These are phyloP conservation scores for Macrophya alboannulata DNA, from an alignment of 2,888 invertebrate genomes.

Conservation along the genomic window DNA sequence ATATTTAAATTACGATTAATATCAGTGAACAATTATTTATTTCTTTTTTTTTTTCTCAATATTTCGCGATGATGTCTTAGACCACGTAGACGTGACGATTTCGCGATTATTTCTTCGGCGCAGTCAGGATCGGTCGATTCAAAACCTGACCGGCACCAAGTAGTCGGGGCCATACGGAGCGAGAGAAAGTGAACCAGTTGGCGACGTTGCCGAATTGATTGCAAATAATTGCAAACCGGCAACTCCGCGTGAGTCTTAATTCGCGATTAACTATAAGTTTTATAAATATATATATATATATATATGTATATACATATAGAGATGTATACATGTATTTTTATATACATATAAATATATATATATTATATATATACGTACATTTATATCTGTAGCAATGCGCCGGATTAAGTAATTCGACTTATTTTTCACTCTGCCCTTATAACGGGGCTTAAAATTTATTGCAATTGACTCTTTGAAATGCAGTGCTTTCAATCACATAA, in stretches of 20 bases:
- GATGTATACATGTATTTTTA: conserved; percentile 19
- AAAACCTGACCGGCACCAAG: conserved; percentile 33
- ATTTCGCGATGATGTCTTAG: neutral
- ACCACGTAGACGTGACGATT: neutral
- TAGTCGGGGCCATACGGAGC: conserved; percentile 66
- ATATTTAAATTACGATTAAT: too few relatives aligned
- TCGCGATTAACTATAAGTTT: conserved; percentile 46
- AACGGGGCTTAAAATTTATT: neutral
- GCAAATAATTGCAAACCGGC: conserved; percentile 64
- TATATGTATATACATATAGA: neutral
- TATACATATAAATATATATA: neutral
- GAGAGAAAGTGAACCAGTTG: conserved; percentile 78
- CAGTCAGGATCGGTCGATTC: conserved; percentile 33
- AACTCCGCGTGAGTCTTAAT: conserved; percentile 62
- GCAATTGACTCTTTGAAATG: neutral
- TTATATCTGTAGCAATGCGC: neutral
- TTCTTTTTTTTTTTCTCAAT: neutral
- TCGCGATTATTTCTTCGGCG: conserved; percentile 7
- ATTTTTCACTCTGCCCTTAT: neutral
- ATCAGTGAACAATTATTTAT: neutral
- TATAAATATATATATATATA: conserved; percentile 27
- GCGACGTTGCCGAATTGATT: conserved; percentile 76
- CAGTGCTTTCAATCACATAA: neutral
- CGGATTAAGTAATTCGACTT: conserved; percentile 38
- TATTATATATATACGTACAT: neutral